Evolutionary conservation across 2,888 invertebrate genomes (phyloP), one percentile per base, ranked within the genome.

Genomic region (Agrypnus murinus): DNA sequence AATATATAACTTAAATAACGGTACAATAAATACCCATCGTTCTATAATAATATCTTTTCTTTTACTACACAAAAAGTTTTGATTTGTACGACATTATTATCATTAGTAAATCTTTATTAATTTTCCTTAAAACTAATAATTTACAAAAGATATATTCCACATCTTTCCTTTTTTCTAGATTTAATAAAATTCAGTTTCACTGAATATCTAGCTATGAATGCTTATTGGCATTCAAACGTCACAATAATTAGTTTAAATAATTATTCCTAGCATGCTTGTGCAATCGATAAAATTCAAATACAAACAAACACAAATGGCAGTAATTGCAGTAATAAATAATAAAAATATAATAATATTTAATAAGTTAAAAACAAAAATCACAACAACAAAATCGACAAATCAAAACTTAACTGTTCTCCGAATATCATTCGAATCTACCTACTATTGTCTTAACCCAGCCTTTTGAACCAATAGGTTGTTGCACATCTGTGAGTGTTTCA

Each of bases 371-470:
- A 45, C 12, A 8, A 32, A 32, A n/a, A 32, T 32, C 32, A 34
- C 31, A 31, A 34, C 31, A 45, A 45, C 43, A 60, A 38, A 60
- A 62, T 59, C 40, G 38, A 36, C 53, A 48, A 63, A 38, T 40
- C 43, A 65, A 48, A 53, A 65, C 57, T 50, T 64, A 69, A 25
- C 32, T 25, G 15, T 77, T 72, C 75, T 74, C 73, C 71, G 72
- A 75, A 66, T 75, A 78, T 85, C 83, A 90, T 87, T 93, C 92
- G 81, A 93, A 90, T 86, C 92, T 90, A 76, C 91, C 92, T 10
- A 92, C 91, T 79, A 93, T 91, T 78, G 92, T 91, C 79, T 91
- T 92, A 0, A 93, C 93, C 93, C 93, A 93, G 77, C 90, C 90
- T 85, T 89, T 89, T 3, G 85, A 81, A 38, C 71, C 71, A 34